Evolutionary conservation across 2,113 vertebrate genomes (phyloP).

Genomic region (Trachemys scripta): DNA sequence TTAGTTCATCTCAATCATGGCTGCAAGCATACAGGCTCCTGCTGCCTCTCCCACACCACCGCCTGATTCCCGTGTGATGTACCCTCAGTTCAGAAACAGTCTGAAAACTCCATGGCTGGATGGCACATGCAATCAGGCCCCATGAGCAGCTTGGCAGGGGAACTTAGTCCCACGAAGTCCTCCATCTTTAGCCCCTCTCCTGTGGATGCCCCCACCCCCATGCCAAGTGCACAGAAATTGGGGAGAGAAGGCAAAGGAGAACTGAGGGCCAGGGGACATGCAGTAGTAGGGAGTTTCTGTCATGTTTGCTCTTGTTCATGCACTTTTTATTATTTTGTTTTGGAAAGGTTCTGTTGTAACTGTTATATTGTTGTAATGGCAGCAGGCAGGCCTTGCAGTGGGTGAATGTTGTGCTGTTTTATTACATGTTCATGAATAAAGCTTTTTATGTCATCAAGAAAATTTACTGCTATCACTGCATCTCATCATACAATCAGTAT

Average conservation of each 20-base stretch:
- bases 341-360: not conserved
- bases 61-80: not conserved
- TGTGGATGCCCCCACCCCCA: too few relatives aligned
- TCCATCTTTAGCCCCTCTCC: not conserved
- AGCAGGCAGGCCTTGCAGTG: not conserved
- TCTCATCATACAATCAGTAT: not conserved
- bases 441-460: not conserved
- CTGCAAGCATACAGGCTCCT: not conserved
- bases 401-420: not conserved
- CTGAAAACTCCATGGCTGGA: not conserved
- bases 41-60: not conserved
- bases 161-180: not conserved
- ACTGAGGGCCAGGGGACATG: not conserved
- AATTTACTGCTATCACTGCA: not conserved
- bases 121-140: not conserved
- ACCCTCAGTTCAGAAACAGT: not conserved
- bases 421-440: not conserved
- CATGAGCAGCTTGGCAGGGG: not conserved
- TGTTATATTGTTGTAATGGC: not conserved
- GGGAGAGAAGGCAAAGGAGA: not conserved
- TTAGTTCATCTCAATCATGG: not conserved
- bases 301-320: not conserved
- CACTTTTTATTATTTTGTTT: not conserved
- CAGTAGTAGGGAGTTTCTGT: not conserved
- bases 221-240: not conserved